A percentile compares a stretch with the other conserved stretches of the same genome.
Conservation (phyloP, 92 coral and sea anemone genomes). For the Porites rus region DNA sequence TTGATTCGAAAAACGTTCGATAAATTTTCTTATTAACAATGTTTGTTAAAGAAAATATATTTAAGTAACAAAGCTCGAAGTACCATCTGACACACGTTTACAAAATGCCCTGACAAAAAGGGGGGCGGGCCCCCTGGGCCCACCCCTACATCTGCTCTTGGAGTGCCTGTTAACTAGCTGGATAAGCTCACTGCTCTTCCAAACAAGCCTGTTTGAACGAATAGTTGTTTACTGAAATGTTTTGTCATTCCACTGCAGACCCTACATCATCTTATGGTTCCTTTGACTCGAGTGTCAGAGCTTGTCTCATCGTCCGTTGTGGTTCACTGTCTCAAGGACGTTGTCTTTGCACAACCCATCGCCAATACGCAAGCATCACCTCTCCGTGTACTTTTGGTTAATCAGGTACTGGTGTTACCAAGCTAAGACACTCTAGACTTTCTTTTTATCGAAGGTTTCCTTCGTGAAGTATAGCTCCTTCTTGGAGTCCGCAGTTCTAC, state of each 20-base stretch:
- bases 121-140: too few relatives aligned
- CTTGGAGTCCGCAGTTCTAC: too few relatives aligned
- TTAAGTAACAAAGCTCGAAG: too few relatives aligned
- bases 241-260: constrained; percentile 30
- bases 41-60: too few relatives aligned
- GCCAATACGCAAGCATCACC: constrained; percentile 47
- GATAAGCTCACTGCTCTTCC: not conserved
- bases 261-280: constrained; percentile 62
- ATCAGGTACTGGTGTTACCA: constrained; percentile 53
- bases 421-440: not conserved
- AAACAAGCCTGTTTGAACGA: not conserved
- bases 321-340: constrained; percentile 50
- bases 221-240: too few relatives aligned
- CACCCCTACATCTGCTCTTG: too few relatives aligned
- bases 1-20: too few relatives aligned
- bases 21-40: too few relatives aligned
- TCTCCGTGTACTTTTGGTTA: constrained; percentile 63
- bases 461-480: too few relatives aligned
- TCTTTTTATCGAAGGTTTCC: not conserved
- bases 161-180: too few relatives aligned
- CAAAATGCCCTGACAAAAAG: too few relatives aligned
- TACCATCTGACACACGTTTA: too few relatives aligned
- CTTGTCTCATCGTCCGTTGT: constrained; percentile 57
- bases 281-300: constrained; percentile 70
- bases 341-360: constrained; percentile 58